Conservation (phyloP, 2,797 vertebrate genomes). For the Xiphorhynchus erythropygius region DNA sequence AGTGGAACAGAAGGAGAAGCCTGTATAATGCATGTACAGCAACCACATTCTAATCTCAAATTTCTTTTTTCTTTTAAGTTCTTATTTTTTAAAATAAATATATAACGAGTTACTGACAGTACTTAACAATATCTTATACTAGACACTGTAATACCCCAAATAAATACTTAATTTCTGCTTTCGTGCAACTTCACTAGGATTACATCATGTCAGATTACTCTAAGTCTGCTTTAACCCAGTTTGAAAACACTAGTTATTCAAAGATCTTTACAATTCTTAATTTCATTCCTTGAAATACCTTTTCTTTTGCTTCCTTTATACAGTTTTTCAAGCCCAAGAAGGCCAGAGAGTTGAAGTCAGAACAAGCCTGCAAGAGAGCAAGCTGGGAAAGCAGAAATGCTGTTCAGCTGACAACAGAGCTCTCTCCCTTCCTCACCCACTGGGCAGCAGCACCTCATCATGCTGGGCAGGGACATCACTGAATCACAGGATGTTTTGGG, state of each 20-base stretch:
- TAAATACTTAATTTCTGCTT: conserved; percentile 76
- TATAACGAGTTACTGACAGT: conserved; percentile 72
- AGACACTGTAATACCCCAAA: conserved; percentile 68
- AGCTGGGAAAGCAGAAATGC: not conserved
- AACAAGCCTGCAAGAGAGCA: not conserved
- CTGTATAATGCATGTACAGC: conserved; percentile 72
- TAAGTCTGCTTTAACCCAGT: conserved; percentile 76
- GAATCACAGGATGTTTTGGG: not conserved
- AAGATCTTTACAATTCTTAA: conserved; percentile 65
- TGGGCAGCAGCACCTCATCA: not conserved
- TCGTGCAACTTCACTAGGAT: conserved; percentile 73
- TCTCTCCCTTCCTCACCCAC: not conserved
- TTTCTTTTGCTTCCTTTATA: conserved; percentile 40
- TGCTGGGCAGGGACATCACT: not conserved
- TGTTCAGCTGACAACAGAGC: not conserved
- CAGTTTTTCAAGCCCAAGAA: conserved; percentile 4
- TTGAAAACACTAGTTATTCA: conserved; percentile 74
- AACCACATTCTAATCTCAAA: conserved; percentile 60
- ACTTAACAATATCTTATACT: conserved; percentile 69
- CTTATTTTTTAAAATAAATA: conserved; percentile 63
- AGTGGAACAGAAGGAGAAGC: conserved; percentile 63
- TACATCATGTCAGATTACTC: conserved; percentile 76
- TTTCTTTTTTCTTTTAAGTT: conserved; percentile 65
- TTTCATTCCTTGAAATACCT: conserved; percentile 60
- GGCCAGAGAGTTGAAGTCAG: conserved; percentile 22